Conservation (phyloP, 2,797 vertebrate species). For the Molossus molossus region DNA sequence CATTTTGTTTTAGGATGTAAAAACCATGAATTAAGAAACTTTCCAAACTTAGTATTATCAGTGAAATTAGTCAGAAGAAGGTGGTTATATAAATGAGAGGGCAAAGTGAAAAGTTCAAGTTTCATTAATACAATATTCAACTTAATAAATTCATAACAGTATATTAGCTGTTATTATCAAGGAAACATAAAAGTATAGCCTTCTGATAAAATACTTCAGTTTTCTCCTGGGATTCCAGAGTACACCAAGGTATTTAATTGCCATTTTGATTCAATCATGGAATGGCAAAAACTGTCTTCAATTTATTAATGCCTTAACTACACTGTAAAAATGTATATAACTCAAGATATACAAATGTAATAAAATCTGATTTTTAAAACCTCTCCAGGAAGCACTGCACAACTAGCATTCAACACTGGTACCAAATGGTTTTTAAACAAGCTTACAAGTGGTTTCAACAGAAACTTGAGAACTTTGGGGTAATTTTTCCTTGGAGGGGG, state of each 20-base stretch:
- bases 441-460: background rate
- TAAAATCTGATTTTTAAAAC: constrained; percentile 40
- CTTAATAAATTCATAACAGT: background rate
- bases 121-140: constrained; percentile 55
- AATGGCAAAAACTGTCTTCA: constrained; percentile 44
- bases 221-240: constrained; percentile 59
- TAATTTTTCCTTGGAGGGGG: constrained; percentile 14
- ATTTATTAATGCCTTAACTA: constrained; percentile 56
- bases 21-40: constrained; percentile 55
- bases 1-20: constrained; percentile 65
- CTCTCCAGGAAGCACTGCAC: constrained; percentile 16
- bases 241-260: constrained; percentile 34
- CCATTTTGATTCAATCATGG: constrained; percentile 43
- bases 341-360: constrained; percentile 9
- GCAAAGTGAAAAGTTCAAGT: constrained; percentile 26
- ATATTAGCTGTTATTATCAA: background rate
- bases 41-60: constrained; percentile 59
- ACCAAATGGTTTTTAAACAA: constrained; percentile 31
- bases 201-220: constrained; percentile 32
- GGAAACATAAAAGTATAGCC: constrained; percentile 32
- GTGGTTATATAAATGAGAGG: constrained; percentile 43
- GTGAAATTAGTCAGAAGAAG: constrained; percentile 42
- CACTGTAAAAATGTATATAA: constrained; percentile 15
- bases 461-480: constrained; percentile 12
- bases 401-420: constrained; percentile 28